Evolutionary conservation across 35 echinoderm and acorn worm species (phyloP), one percentile per base, ranked within the genome.

Genomic region (Heliocidaris erythrogramma): DNA sequence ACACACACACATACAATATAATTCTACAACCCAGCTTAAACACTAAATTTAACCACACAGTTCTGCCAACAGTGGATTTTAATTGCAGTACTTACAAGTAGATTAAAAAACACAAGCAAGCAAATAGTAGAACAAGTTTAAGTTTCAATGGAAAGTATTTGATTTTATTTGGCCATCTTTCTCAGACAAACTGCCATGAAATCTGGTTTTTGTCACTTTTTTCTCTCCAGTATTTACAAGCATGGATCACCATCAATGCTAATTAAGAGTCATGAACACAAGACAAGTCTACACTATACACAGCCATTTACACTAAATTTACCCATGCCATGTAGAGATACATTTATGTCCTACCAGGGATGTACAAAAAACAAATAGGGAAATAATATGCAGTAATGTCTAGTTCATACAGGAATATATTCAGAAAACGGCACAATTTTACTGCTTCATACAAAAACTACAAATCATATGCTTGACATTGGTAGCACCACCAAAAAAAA

Each of bases 241-340:
- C 91, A 92, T 92, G 91, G 91, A 92, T 92, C 50, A 94, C 32
- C 30, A 85, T 85, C 32, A 94, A 65, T 86, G 59, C 59, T 85
- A 94, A 27, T 94, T 85, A 49, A 71, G 32, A 86, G 60, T 31
- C 84, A 94, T 86, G 31, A 86, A 85, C 84, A 86, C 93, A 85
- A 86, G 93, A 86, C 93, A 94, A 94, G 7, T 84, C 93, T 94
- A 94, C 93, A 94, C 84, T 94, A 86, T 85, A 94, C 93, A 94
- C 30, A 71, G 93, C 93, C 93, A 71, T 94, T 86, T 31, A 94
- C 84, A 86, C 84, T 94, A 86, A 71, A 65, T 35, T 35, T 94
- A 84, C 93, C 59, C 84, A 94, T 94, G 59, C 93, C 31, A 86
- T 85, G 24, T 52, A 85, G 59, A 94, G 56, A 86, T 35, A 86